Evolutionary conservation across 2,113 vertebrate species (phyloP).

Genomic region (Rhabdornis inornatus): DNA sequence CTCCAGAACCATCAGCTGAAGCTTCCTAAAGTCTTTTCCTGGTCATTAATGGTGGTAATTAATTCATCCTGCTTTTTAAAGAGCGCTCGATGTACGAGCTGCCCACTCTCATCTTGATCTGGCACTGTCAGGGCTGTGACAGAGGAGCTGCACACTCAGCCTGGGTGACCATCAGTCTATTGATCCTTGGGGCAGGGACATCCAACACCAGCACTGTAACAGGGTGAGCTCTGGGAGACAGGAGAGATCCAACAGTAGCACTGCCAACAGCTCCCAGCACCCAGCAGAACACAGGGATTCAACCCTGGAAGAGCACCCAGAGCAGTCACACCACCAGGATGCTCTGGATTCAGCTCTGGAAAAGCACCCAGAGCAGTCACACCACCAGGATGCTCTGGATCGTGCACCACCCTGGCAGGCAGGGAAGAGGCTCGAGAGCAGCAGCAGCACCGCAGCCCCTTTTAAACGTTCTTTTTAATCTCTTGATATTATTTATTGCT

Average conservation of each 20-base stretch:
- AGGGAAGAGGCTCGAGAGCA: background rate
- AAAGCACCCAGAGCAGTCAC: rapidly evolving
- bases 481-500: conserved; percentile 72
- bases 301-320: background rate
- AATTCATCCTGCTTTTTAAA: conserved; percentile 23
- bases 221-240: background rate
- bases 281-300: background rate
- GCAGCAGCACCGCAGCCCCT: background rate
- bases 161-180: background rate
- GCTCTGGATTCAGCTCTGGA: background rate
- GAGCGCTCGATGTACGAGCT: background rate
- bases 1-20: background rate
- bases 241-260: background rate
- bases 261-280: background rate
- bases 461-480: conserved; percentile 42
- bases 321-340: rapidly evolving
- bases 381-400: rapidly evolving
- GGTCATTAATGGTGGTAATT: background rate
- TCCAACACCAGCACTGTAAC: background rate
- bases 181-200: background rate
- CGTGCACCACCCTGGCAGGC: rapidly evolving
- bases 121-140: conserved; percentile 29
- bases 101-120: background rate
- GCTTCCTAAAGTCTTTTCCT: background rate
- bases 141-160: conserved; percentile 36